These are phyloP conservation scores for Ecliptopera silaceata DNA, from an alignment of 2,888 invertebrate species.

Conservation along the genomic window DNA sequence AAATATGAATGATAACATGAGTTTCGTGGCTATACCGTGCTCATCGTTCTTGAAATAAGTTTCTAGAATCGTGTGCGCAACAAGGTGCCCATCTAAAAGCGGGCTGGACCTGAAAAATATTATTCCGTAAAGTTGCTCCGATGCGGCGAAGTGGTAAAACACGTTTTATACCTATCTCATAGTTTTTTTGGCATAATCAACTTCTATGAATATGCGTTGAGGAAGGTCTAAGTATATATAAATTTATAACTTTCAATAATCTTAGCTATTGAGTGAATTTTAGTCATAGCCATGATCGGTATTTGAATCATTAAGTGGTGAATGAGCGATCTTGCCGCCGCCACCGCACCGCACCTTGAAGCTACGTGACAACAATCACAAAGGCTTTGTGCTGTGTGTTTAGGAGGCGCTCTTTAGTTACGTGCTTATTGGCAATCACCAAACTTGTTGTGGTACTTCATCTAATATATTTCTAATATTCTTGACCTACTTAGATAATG, in stretches of 20 bases:
- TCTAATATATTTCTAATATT: slow-evolving; percentile 6
- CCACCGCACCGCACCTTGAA: slow-evolving; percentile 22
- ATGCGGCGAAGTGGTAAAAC: slow-evolving; percentile 57
- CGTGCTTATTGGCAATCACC: neutral
- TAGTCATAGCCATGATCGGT: slow-evolving; percentile 30
- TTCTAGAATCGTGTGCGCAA: slow-evolving; percentile 38
- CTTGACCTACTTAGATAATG: slow-evolving; percentile 59
- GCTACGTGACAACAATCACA: slow-evolving; percentile 60
- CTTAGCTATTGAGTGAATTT: neutral
- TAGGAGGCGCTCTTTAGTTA: slow-evolving; percentile 1
- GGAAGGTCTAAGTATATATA: neutral
- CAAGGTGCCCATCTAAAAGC: slow-evolving; percentile 35
- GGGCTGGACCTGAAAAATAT: slow-evolving; percentile 38
- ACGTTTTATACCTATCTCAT: neutral
- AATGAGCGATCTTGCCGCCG: slow-evolving; percentile 41
- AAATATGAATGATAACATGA: slow-evolving; percentile 73
- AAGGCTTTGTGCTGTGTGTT: slow-evolving; percentile 41
- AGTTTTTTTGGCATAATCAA: neutral
- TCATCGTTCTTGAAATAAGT: slow-evolving; percentile 49
- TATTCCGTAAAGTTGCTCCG: slow-evolving; percentile 46
- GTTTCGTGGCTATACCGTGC: slow-evolving; percentile 47
- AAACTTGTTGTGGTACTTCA: neutral
- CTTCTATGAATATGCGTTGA: neutral
- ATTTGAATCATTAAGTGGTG: slow-evolving; percentile 37
- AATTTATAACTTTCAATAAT: neutral